These are phyloP conservation scores for Mellivora capensis DNA, from an alignment of 2,113 vertebrate species.

Conservation along the genomic window DNA sequence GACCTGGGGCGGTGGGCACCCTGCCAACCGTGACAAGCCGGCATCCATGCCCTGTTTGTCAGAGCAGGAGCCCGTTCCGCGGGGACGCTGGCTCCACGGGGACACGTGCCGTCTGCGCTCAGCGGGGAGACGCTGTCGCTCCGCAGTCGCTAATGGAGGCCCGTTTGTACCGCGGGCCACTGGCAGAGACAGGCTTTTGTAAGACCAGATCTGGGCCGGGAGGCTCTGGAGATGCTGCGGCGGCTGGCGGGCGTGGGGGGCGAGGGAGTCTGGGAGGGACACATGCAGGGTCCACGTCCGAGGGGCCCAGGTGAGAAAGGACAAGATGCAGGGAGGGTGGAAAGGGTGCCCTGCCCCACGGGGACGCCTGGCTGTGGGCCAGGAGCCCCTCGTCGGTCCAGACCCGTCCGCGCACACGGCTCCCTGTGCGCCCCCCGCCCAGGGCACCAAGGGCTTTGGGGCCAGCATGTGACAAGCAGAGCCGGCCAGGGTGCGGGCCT, in stretches of 20 bases:
- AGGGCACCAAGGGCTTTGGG: accelerated
- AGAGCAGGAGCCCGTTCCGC: background rate
- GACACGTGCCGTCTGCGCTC: accelerated
- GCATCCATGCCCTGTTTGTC: background rate
- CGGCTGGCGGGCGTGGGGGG: background rate
- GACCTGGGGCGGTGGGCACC: accelerated
- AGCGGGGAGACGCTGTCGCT: accelerated
- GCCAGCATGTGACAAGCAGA: accelerated
- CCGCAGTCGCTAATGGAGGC: background rate
- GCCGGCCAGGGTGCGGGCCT: accelerated
- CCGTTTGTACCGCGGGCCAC: background rate
- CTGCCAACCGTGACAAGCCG: background rate
- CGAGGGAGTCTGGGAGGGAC: accelerated
- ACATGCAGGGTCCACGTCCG: accelerated
- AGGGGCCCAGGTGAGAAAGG: accelerated
- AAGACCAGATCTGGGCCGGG: background rate
- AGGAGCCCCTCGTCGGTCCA: background rate
- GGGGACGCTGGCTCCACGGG: accelerated
- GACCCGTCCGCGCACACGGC: accelerated
- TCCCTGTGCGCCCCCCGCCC: accelerated
- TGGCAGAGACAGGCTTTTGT: background rate
- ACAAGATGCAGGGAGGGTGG: accelerated
- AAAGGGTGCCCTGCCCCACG: accelerated
- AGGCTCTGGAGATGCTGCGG: background rate
- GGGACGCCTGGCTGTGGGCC: accelerated